These are phyloP conservation scores for Trichogramma dendrolimi DNA, from an alignment of 2,888 invertebrate genomes.

Conservation along the genomic window DNA sequence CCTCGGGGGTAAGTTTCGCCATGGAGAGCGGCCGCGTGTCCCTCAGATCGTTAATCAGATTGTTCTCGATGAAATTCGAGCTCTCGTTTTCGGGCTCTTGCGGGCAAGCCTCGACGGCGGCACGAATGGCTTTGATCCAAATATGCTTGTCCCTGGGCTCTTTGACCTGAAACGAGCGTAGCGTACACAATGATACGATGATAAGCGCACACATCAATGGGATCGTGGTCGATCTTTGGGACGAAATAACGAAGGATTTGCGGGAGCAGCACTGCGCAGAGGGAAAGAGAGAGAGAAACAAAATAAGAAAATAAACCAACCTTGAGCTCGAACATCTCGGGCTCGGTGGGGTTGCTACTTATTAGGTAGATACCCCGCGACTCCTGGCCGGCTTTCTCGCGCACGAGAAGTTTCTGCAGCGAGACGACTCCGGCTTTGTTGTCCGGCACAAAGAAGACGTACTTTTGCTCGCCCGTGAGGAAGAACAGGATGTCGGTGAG, in stretches of 20 bases:
- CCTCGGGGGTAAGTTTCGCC: slow-evolving; percentile 61
- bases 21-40: slow-evolving; percentile 45
- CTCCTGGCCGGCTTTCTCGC: slow-evolving; percentile 92
- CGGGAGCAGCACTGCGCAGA: too few relatives aligned
- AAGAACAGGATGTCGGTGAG: slow-evolving; percentile 90
- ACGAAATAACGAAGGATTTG: too few relatives aligned
- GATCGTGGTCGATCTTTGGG: too few relatives aligned
- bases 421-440: slow-evolving; percentile 95
- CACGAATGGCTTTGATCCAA: slow-evolving; percentile 86
- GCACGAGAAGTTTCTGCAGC: slow-evolving; percentile 82
- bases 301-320: slow-evolving; percentile 39
- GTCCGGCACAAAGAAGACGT: slow-evolving; percentile 88
- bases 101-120: slow-evolving; percentile 81
- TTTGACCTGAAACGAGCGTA: slow-evolving; percentile 53
- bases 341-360: slow-evolving; percentile 83
- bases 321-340: slow-evolving; percentile 94
- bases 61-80: slow-evolving; percentile 36
- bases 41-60: slow-evolving; percentile 37
- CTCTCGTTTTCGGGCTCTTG: slow-evolving; percentile 72
- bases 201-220: too few relatives aligned
- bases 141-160: slow-evolving; percentile 83
- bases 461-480: slow-evolving; percentile 81
- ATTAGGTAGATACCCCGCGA: slow-evolving; percentile 87
- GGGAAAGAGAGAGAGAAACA: background rate
- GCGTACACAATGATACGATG: too few relatives aligned